Conservation (phyloP, 2,113 vertebrate genomes). For the Pseudonaja textilis region DNA sequence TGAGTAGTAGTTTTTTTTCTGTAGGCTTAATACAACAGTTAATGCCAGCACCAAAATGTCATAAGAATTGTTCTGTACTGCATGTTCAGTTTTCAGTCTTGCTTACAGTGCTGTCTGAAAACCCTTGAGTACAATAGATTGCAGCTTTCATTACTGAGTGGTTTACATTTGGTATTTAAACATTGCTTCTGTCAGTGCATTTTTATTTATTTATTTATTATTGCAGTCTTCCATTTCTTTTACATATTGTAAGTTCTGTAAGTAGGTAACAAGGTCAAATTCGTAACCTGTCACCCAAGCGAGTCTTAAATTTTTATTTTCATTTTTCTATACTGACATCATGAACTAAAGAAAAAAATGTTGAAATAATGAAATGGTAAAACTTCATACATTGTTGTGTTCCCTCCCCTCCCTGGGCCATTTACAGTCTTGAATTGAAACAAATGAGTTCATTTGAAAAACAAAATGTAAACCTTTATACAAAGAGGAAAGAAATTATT, state of each 20-base stretch:
- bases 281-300: conserved; percentile 1
- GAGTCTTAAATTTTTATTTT: conserved; percentile 28
- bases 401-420: neutral
- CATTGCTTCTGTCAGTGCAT: conserved; percentile 23
- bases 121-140: neutral
- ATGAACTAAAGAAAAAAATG: conserved; percentile 5
- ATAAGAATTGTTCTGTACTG: conserved; percentile 22
- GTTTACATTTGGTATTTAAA: conserved; percentile 14
- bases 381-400: conserved; percentile 2
- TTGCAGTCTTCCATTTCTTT: neutral
- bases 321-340: conserved; percentile 27
- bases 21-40: conserved; percentile 41
- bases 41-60: conserved; percentile 55
- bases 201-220: neutral
- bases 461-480: neutral
- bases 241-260: neutral
- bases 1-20: conserved; percentile 17
- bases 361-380: neutral
- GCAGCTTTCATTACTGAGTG: conserved; percentile 1
- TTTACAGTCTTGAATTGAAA: neutral
- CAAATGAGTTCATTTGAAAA: conserved; percentile 1
- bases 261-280: conserved; percentile 10
- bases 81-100: conserved; percentile 33
- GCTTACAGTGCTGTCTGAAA: conserved; percentile 6
- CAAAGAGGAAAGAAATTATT: neutral